Evolutionary conservation across 2,113 vertebrate species (phyloP).

Genomic region (Herpetotheres cachinnans): DNA sequence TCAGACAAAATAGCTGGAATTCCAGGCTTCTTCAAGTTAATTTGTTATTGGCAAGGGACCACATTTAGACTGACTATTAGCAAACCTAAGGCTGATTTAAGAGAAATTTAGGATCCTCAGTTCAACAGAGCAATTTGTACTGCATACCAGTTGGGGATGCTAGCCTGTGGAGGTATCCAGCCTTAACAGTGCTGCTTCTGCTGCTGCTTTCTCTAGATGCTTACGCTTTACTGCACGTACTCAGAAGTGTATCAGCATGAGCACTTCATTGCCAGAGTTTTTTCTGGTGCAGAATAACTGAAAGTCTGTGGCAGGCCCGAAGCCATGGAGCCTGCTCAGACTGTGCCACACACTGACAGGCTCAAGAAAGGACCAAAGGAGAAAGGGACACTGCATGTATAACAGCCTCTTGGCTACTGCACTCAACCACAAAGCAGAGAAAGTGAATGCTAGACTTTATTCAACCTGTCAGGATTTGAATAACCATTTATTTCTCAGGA

Average conservation of each 20-base stretch:
- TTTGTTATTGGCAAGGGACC: neutral
- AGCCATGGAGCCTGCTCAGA: neutral
- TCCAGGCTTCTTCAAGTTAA: neutral
- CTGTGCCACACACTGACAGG: neutral
- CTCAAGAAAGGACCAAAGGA: neutral
- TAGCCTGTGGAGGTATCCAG: neutral
- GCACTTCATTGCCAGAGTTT: neutral
- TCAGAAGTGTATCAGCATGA: neutral
- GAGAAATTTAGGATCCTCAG: neutral
- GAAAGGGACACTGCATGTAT: neutral
- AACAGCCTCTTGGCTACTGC: neutral
- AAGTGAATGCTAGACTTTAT: neutral
- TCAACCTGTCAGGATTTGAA: neutral
- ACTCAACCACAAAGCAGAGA: neutral
- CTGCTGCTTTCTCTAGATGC: neutral
- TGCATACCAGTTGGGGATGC: neutral
- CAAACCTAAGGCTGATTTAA: neutral
- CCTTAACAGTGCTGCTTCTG: neutral
- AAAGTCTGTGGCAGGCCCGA: neutral
- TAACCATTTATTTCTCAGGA: neutral
- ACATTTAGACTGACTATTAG: neutral
- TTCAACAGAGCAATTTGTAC: neutral
- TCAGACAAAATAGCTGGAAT: conserved; percentile 11
- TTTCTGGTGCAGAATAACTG: neutral
- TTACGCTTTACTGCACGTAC: rapidly evolving